Evolutionary conservation across 2,113 vertebrate genomes (phyloP).

Genomic region (Syrrhaptes paradoxus): DNA sequence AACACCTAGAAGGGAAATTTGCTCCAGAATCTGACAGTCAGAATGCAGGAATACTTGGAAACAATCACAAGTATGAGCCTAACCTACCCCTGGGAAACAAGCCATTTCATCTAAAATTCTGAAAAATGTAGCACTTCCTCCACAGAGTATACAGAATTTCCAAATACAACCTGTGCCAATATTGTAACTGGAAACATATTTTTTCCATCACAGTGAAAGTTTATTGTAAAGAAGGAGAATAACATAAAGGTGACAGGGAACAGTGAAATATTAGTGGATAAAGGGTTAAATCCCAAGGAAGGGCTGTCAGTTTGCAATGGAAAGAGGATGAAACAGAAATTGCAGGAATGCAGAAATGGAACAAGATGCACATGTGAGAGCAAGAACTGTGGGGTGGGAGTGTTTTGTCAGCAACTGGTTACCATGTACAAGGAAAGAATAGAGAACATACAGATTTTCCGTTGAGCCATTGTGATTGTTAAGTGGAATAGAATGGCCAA

Average conservation of each 20-base stretch:
- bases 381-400: background rate
- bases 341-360: background rate
- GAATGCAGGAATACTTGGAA: background rate
- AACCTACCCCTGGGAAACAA: background rate
- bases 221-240: background rate
- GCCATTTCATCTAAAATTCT: background rate
- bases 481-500: background rate
- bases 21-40: accelerated
- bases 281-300: background rate
- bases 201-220: background rate
- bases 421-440: background rate
- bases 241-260: background rate
- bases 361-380: background rate
- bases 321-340: background rate
- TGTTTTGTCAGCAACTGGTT: background rate
- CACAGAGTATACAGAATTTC: background rate
- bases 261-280: background rate
- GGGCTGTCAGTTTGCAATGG: background rate
- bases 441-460: background rate
- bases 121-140: background rate
- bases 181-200: background rate
- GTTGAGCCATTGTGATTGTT: background rate
- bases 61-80: background rate
- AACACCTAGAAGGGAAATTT: accelerated
- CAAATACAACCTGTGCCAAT: background rate